These are phyloP conservation scores for Graphium colonna DNA, from an alignment of 2,888 invertebrate genomes.

Conservation along the genomic window DNA sequence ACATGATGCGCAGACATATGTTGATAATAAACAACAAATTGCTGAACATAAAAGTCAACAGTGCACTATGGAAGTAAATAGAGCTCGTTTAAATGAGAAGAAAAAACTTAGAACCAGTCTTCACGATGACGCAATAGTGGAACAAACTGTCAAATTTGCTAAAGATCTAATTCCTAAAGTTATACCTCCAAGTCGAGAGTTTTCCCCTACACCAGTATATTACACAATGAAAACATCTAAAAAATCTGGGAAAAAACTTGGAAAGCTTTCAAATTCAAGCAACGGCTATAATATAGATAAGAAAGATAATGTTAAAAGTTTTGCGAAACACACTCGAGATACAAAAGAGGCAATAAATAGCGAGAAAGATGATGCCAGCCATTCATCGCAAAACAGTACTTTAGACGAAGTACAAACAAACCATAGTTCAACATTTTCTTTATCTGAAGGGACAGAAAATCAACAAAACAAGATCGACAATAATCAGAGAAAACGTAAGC, in stretches of 20 bases:
- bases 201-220: slow-evolving; percentile 41
- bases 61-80: slow-evolving; percentile 34
- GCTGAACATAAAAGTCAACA: slow-evolving; percentile 47
- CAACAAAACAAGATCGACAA: slow-evolving; percentile 41
- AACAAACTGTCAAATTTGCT: slow-evolving; percentile 60
- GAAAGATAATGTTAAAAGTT: slow-evolving; percentile 41
- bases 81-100: slow-evolving; percentile 28
- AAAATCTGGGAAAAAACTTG: slow-evolving; percentile 41
- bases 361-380: slow-evolving; percentile 44
- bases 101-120: slow-evolving; percentile 29
- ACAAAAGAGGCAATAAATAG: slow-evolving; percentile 38
- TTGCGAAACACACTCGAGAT: slow-evolving; percentile 41
- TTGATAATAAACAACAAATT: slow-evolving; percentile 26
- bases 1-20: slow-evolving; percentile 18
- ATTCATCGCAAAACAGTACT: slow-evolving; percentile 52
- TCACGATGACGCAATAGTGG: slow-evolving; percentile 46
- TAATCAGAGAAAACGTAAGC: slow-evolving; percentile 31
- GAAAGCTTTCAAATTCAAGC: slow-evolving; percentile 27
- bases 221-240: slow-evolving; percentile 57
- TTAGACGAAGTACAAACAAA: slow-evolving; percentile 60
- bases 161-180: slow-evolving; percentile 57
- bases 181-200: slow-evolving; percentile 50
- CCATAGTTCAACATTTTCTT: slow-evolving; percentile 53
- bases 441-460: slow-evolving; percentile 57
- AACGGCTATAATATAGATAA: slow-evolving; percentile 30